Percentiles rank a stretch among this genome's conserved stretches.
Conservation (phyloP, 2,888 invertebrate genomes). For the Drosophila eohydei region DNA sequence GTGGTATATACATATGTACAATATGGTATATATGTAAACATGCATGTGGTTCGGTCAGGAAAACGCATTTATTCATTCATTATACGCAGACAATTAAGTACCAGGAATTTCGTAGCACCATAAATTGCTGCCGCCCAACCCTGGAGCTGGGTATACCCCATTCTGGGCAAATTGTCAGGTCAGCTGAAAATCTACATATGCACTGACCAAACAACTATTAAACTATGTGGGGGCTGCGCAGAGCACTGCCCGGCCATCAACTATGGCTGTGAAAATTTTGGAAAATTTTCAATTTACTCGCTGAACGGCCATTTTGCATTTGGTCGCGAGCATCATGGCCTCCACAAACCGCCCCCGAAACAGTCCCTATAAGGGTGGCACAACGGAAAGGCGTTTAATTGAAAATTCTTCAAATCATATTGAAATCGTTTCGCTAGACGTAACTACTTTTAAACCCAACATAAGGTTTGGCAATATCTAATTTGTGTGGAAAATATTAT, state of each 20-base stretch:
- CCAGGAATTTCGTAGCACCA: conserved; percentile 79
- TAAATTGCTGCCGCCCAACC: conserved; percentile 59
- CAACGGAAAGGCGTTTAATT: conserved; percentile 58
- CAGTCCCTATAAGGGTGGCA: conserved; percentile 43
- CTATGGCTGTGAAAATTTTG: conserved; percentile 51
- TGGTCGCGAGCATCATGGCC: conserved; percentile 62
- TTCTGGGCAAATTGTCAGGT: conserved; percentile 66
- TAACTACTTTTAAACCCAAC: conserved; percentile 8
- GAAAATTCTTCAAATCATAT: conserved; percentile 70
- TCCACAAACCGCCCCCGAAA: conserved; percentile 42
- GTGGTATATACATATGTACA: background rate
- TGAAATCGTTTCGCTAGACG: conserved; percentile 24
- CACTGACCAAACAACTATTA: conserved; percentile 78
- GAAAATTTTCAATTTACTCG: conserved; percentile 70
- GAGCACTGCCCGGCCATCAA: conserved; percentile 32
- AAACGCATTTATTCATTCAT: conserved; percentile 79
- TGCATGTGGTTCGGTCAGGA: conserved; percentile 10
- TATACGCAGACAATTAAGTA: conserved; percentile 81
- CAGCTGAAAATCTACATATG: conserved; percentile 80
- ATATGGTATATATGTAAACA: background rate
- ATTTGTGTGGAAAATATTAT: background rate
- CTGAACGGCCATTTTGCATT: conserved; percentile 70
- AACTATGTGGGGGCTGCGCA: conserved; percentile 61
- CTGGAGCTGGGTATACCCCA: background rate
- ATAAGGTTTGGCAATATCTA: background rate